Base-by-base conservation (phyloP, 2,888 invertebrate genomes). In the Ophion slaviceki region DNA sequence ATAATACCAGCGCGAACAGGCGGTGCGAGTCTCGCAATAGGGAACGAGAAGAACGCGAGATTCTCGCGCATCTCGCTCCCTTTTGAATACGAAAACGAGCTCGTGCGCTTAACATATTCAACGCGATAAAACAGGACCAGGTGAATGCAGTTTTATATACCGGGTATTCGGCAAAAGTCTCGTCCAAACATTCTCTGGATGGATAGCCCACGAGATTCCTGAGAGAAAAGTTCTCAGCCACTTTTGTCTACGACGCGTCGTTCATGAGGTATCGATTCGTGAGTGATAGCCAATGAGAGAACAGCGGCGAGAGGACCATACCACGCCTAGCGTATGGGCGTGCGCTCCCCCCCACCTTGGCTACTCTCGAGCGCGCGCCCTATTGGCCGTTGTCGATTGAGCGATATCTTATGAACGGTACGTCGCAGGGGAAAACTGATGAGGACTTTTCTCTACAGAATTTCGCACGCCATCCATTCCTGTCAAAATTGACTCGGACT, bases 1-100 rank as follows among this genome's bases (percentile, higher is more conserved):
- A 70, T 78, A 81, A 81, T 78, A 85, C 72, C 59, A 62, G 72
- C 59, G 66, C 77, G 71, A 72, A 80, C 45, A 70, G 53, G 17
- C 71, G 61, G 57, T 47, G 77, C 72, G 72, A 74, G 62, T 61
- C 45, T 67, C 36, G 64, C 47, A 53, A 79, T 66, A 36, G 64
- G 68, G 67, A 45, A 81, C 61, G 66, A 77, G 68, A 75, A 68
- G 75, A 64, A n/a, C 68, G 76, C 75, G 74, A 74, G 45, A 74
- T 82, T 59, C 66, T 70, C 80, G 57, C 61, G 47, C 72, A n/a
- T 82, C 80, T 74, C 74, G 72, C 62, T 75, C 75, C 36, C 75
- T 72, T 85, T 72, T 85, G 85, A 85, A 85, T 85, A 85, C 82
- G 79, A 74, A 82, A 85, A 85, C 70, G 79, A 85, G 82, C 76